A percentile compares a stretch with the other conserved stretches of the same genome.
Conservation (phyloP, 2,888 invertebrate genomes). For the Hypomecis atomaria region DNA sequence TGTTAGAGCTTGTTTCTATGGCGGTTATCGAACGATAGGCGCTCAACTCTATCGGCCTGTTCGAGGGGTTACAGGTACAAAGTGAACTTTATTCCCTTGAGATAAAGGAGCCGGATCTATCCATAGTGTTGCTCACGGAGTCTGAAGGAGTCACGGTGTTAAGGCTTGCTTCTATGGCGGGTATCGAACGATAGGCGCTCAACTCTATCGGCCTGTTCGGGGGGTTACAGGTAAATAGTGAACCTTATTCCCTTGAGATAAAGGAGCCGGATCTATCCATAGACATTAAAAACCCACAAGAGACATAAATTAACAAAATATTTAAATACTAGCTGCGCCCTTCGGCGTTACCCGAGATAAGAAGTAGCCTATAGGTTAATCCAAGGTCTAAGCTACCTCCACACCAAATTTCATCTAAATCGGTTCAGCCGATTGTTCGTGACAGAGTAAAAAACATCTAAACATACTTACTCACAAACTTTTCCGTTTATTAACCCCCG, state of each 20-base stretch:
- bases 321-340: too few relatives aligned
- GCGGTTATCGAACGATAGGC: constrained; percentile 93
- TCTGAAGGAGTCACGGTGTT: constrained; percentile 95
- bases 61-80: constrained; percentile 93
- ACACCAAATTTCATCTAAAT: too few relatives aligned
- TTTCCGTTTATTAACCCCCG: too few relatives aligned
- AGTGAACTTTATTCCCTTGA: constrained; percentile 36
- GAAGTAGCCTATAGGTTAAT: too few relatives aligned
- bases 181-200: constrained; percentile 94
- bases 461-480: too few relatives aligned
- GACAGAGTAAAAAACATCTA: too few relatives aligned
- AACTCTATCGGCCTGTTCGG: constrained; percentile 97
- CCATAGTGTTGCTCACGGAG: constrained; percentile 95
- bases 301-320: too few relatives aligned
- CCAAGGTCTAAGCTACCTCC: too few relatives aligned
- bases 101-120: constrained; percentile 87
- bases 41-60: constrained; percentile 95
- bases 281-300: too few relatives aligned
- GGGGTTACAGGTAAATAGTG: constrained; percentile 88
- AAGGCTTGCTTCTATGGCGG: constrained; percentile 94
- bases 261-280: constrained; percentile 87
- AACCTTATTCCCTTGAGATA: constrained; percentile 67
- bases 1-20: constrained; percentile 95
- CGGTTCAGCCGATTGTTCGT: too few relatives aligned
- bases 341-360: too few relatives aligned